phyloP scores from a whole-genome alignment of 2,113 vertebrate genomes.

The Scomber japonicus region DNA sequence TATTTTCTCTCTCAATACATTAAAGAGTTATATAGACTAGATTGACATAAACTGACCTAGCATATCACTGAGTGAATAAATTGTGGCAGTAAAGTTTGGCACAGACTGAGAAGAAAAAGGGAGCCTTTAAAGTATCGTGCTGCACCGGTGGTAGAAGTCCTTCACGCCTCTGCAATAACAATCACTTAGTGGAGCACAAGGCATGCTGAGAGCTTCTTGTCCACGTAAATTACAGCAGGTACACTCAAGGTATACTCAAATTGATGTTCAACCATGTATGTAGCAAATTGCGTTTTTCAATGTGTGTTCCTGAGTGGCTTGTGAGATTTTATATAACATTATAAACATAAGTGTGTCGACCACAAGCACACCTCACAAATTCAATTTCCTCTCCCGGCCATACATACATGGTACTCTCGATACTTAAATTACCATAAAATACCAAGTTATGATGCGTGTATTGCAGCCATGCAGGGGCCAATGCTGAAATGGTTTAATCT shows the following conservation, averaged over 20 bases:
- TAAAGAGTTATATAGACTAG: too few species aligned
- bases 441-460: too few species aligned
- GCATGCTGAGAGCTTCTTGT: slow-evolving; percentile 19
- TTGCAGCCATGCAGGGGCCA: too few species aligned
- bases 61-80: background rate
- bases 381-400: background rate
- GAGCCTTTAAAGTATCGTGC: too few species aligned
- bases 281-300: slow-evolving; percentile 29
- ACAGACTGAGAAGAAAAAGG: background rate
- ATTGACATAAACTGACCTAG: too few species aligned
- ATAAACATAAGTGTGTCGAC: background rate
- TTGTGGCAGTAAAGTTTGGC: slow-evolving; percentile 6
- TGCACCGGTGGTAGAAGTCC: slow-evolving; percentile 2
- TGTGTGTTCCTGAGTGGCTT: slow-evolving; percentile 8
- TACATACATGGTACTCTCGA: too few species aligned
- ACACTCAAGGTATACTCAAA: slow-evolving; percentile 20
- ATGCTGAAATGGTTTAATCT: too few species aligned
- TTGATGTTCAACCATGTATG: slow-evolving; percentile 20
- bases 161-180: slow-evolving; percentile 41
- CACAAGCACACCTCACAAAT: background rate
- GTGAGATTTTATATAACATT: slow-evolving; percentile 9
- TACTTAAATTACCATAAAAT: too few species aligned
- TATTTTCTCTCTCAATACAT: too few species aligned
- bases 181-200: slow-evolving; percentile 37
- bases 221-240: slow-evolving; percentile 37